Evolutionary conservation across 2,888 invertebrate genomes (phyloP).

Genomic region (Netelia virgata): DNA sequence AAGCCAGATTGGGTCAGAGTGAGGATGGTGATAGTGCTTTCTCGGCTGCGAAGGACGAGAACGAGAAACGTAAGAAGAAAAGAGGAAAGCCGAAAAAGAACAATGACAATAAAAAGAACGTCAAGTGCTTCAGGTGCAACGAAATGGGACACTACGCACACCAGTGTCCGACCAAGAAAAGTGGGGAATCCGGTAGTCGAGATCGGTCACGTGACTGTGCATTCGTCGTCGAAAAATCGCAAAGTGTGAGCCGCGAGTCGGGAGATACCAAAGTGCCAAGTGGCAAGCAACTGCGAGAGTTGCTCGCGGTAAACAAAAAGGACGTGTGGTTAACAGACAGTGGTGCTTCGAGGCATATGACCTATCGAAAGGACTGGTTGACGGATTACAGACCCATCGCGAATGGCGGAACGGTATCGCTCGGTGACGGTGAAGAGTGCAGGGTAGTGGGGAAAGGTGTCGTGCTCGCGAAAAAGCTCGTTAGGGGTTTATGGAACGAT

Average conservation of each 20-base stretch:
- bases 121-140: constrained; percentile 58
- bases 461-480: constrained; percentile 41
- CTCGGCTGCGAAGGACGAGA: constrained; percentile 7
- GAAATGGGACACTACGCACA: constrained; percentile 55
- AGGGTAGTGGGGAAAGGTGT: constrained; percentile 53
- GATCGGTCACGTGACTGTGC: constrained; percentile 48
- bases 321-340: constrained; percentile 60
- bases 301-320: constrained; percentile 9
- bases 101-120: neutral
- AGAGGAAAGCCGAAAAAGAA: constrained; percentile 18
- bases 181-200: neutral
- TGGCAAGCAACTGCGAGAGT: constrained; percentile 11
- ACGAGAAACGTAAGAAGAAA: neutral
- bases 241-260: constrained; percentile 10
- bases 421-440: constrained; percentile 10
- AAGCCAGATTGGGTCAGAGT: constrained; percentile 15
- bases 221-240: constrained; percentile 41
- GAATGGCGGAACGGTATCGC: constrained; percentile 27
- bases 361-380: constrained; percentile 55
- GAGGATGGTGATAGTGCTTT: constrained; percentile 39
- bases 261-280: neutral
- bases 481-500: constrained; percentile 15
- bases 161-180: constrained; percentile 51
- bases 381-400: constrained; percentile 1
- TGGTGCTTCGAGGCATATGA: neutral